Conservation (phyloP, 2,797 vertebrate species). For the Fistularia commersonii region DNA sequence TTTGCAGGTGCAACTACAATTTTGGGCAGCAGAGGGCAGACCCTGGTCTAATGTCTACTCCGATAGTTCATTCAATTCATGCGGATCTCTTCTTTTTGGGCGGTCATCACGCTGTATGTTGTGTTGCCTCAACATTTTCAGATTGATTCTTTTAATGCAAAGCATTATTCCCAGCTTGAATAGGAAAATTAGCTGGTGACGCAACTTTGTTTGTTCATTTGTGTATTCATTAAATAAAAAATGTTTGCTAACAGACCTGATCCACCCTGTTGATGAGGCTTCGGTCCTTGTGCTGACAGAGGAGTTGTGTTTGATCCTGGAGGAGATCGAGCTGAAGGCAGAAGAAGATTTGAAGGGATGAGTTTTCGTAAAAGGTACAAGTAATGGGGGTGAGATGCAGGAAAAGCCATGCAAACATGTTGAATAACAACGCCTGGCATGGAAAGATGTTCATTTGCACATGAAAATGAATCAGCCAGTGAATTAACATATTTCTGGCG, state of each 20-base stretch:
- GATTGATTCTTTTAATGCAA: too few relatives aligned
- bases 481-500: neutral
- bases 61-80: too few relatives aligned
- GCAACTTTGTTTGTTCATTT: too few relatives aligned
- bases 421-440: neutral
- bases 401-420: slow-evolving; percentile 2
- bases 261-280: slow-evolving; percentile 73
- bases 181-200: too few relatives aligned
- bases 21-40: slow-evolving; percentile 35
- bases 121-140: too few relatives aligned
- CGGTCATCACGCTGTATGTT: too few relatives aligned
- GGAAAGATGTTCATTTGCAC: neutral
- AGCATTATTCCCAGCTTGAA: too few relatives aligned
- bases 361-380: too few relatives aligned
- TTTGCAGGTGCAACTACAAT: neutral
- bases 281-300: slow-evolving; percentile 83
- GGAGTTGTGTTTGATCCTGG: slow-evolving; percentile 81
- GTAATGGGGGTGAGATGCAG: neutral
- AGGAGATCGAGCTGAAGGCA: slow-evolving; percentile 49
- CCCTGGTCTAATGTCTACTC: too few relatives aligned
- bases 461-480: neutral
- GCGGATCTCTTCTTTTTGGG: too few relatives aligned
- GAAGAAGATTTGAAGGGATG: neutral
- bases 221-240: too few relatives aligned
- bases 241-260: slow-evolving; percentile 49